phyloP scores from a whole-genome alignment of 2,113 vertebrate genomes.

The Prietella phreatophila region DNA sequence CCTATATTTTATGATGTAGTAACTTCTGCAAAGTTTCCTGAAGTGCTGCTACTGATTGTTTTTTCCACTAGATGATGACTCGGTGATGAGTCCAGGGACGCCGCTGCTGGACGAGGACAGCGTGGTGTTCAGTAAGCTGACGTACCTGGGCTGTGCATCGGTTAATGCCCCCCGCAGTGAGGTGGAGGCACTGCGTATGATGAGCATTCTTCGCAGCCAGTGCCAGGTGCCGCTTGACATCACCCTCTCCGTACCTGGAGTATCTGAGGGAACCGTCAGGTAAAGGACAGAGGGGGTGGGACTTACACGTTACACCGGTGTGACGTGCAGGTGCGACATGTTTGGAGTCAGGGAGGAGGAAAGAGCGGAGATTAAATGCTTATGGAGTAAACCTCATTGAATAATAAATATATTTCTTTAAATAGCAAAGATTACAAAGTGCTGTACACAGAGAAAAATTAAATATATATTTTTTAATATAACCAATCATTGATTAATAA shows the following conservation, averaged over 20 bases:
- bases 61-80: slow-evolving; percentile 62
- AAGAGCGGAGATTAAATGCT: background rate
- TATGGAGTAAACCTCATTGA: background rate
- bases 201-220: slow-evolving; percentile 91
- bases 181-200: slow-evolving; percentile 95
- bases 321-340: background rate
- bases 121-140: slow-evolving; percentile 95
- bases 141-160: slow-evolving; percentile 93
- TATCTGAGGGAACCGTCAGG: slow-evolving; percentile 97
- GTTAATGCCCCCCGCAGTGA: slow-evolving; percentile 97
- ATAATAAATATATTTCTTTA: background rate
- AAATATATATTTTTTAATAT: too few species aligned
- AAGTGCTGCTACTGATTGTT: background rate
- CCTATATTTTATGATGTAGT: background rate
- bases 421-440: background rate
- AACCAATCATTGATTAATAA: too few species aligned
- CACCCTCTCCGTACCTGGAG: slow-evolving; percentile 92
- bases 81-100: slow-evolving; percentile 80
- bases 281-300: slow-evolving; percentile 51
- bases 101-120: slow-evolving; percentile 93
- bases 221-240: slow-evolving; percentile 91
- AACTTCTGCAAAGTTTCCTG: background rate
- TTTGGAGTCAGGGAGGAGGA: background rate
- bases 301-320: background rate
- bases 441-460: background rate